phyloP scores from a whole-genome alignment of 2,797 vertebrate species.

The Knipowitschia caucasica region DNA sequence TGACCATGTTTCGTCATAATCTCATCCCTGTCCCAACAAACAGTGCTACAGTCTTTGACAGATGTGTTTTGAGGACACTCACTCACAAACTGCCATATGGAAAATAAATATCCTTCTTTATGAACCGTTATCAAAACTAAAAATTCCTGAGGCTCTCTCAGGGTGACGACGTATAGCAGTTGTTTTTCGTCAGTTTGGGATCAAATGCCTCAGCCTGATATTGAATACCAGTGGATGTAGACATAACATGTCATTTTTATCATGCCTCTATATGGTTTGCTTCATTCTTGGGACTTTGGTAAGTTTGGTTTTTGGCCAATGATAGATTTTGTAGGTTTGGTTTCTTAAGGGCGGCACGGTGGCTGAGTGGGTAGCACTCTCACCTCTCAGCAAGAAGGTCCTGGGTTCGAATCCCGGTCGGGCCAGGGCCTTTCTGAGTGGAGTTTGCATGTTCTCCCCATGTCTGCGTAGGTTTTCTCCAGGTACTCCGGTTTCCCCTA shows the following conservation, averaged over 20 bases:
- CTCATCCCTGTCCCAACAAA: slow-evolving; percentile 57
- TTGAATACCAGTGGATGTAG: background rate
- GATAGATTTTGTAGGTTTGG: too few species aligned
- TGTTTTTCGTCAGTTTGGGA: background rate
- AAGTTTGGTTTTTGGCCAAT: too few species aligned
- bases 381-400: too few species aligned
- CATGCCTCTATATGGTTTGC: background rate
- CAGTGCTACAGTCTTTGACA: slow-evolving; percentile 41
- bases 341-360: too few species aligned
- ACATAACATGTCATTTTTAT: background rate
- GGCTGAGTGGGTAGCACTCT: too few species aligned
- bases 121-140: slow-evolving; percentile 12
- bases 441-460: too few species aligned
- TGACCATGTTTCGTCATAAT: slow-evolving; percentile 52
- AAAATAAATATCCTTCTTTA: slow-evolving; percentile 40
- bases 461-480: too few species aligned
- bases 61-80: slow-evolving; percentile 42
- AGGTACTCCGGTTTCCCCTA: too few species aligned
- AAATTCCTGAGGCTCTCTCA: background rate
- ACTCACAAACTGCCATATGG: slow-evolving; percentile 10
- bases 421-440: too few species aligned
- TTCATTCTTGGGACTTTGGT: slow-evolving; percentile 3
- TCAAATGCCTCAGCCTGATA: background rate
- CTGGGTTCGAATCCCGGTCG: too few species aligned
- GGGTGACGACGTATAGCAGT: background rate